Conservation (phyloP, 2,113 vertebrate species). For the Forbesichthys agassizii region DNA sequence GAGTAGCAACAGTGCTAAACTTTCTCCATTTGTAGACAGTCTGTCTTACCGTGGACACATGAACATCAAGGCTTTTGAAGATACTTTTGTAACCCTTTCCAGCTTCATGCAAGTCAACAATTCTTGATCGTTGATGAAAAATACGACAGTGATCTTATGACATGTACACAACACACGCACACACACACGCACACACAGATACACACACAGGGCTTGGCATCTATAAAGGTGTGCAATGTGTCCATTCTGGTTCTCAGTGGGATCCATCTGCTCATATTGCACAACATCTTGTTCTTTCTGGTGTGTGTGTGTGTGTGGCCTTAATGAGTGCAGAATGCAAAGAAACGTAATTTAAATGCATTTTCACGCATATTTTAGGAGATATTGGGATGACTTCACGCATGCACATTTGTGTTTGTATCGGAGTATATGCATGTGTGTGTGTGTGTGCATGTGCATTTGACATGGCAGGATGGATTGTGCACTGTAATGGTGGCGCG, state of each 20-base stretch:
- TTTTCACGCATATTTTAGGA: neutral
- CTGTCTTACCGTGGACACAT: too few species aligned
- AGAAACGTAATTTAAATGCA: neutral
- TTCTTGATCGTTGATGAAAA: conserved; percentile 28
- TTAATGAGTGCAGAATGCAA: neutral
- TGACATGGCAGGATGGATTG: neutral
- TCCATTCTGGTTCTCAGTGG: conserved; percentile 43
- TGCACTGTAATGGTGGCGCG: neutral
- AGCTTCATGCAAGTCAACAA: too few species aligned
- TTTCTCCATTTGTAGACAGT: too few species aligned
- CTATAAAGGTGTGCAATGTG: conserved; percentile 44
- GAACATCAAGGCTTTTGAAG: too few species aligned
- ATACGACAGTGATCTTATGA: conserved; percentile 33
- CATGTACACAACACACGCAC: conserved; percentile 1
- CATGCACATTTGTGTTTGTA: neutral
- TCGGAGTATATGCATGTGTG: neutral
- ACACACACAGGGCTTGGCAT: conserved; percentile 49
- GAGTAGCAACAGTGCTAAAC: too few species aligned
- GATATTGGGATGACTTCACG: neutral
- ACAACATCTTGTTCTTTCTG: neutral
- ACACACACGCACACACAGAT: conserved; percentile 8
- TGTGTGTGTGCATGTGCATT: conserved; percentile 12
- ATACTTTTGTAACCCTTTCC: too few species aligned
- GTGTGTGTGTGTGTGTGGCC: neutral
- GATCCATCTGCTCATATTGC: conserved; percentile 65